Conservation (phyloP, 1,140 invertebrate genomes). For the Caenorhabditis tropicalis region DNA sequence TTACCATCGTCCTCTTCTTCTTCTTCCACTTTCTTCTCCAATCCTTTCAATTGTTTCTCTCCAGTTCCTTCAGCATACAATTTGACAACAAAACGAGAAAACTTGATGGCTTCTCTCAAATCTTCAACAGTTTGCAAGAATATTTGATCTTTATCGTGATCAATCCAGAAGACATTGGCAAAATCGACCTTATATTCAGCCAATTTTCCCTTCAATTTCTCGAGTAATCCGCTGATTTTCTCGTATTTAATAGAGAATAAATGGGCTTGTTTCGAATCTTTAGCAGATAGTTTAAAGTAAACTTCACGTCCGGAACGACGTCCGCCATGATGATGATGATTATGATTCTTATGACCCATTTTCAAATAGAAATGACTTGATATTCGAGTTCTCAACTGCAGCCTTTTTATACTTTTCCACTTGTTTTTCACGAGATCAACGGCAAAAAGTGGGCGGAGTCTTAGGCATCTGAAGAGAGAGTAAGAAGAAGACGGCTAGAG, state of each 20-base stretch:
- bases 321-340: background rate
- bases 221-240: background rate
- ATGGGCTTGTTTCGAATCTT: slow-evolving; percentile 39
- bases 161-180: slow-evolving; percentile 34
- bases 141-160: slow-evolving; percentile 17
- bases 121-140: slow-evolving; percentile 19
- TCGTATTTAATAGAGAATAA: slow-evolving; percentile 24
- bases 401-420: background rate
- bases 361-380: background rate
- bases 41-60: background rate
- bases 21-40: background rate
- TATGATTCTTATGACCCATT: slow-evolving; percentile 9
- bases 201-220: slow-evolving; percentile 8
- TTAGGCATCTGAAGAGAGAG: background rate
- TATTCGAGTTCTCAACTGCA: background rate
- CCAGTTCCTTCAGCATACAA: background rate
- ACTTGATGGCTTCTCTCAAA: slow-evolving; percentile 23
- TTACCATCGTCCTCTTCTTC: background rate
- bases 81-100: slow-evolving; percentile 14
- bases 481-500: slow-evolving; percentile 23
- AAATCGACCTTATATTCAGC: slow-evolving; percentile 29
- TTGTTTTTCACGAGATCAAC: slow-evolving; percentile 38
- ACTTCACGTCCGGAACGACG: background rate
- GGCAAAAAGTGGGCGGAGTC: slow-evolving; percentile 37
- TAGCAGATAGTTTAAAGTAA: slow-evolving; percentile 16